A percentile compares a stretch with the other conserved stretches of the same genome.
Evolutionary conservation across 2,888 invertebrate genomes (phyloP).

Genomic region (Lasioglossum pauxillum): DNA sequence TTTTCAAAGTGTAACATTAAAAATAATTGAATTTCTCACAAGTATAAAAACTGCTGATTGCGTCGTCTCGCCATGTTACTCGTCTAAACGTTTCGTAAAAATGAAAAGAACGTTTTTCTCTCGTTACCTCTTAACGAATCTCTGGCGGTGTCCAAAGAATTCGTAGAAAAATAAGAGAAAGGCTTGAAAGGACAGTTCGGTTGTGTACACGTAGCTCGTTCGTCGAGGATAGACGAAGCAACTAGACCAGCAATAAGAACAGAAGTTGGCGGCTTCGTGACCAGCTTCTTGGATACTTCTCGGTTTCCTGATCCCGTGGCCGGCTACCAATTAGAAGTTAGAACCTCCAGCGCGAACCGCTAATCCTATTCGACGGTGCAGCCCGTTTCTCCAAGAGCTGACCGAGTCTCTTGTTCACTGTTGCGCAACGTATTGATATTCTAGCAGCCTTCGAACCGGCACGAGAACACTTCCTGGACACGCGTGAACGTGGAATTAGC

Average conservation of each 20-base stretch:
- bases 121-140: constrained; percentile 31
- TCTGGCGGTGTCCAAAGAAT: constrained; percentile 2
- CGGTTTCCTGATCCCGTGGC: constrained; percentile 47
- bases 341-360: constrained; percentile 44
- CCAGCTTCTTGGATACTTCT: constrained; percentile 63
- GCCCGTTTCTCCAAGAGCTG: not conserved
- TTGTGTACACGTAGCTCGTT: constrained; percentile 28
- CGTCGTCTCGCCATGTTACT: too few relatives aligned
- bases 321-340: constrained; percentile 65
- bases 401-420: not conserved
- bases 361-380: constrained; percentile 40
- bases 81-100: not conserved
- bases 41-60: not conserved
- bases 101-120: not conserved
- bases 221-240: constrained; percentile 14
- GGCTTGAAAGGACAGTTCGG: constrained; percentile 30
- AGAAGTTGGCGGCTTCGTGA: constrained; percentile 61
- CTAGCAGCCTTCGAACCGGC: not conserved
- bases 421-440: constrained; percentile 16
- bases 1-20: too few relatives aligned
- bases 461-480: not conserved
- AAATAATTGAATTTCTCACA: too few relatives aligned
- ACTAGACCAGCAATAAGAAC: constrained; percentile 17
- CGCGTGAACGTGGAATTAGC: not conserved
- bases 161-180: constrained; percentile 27